Evolutionary conservation across 2,888 invertebrate species (phyloP).

Genomic region (Drosophila macrospina): DNA sequence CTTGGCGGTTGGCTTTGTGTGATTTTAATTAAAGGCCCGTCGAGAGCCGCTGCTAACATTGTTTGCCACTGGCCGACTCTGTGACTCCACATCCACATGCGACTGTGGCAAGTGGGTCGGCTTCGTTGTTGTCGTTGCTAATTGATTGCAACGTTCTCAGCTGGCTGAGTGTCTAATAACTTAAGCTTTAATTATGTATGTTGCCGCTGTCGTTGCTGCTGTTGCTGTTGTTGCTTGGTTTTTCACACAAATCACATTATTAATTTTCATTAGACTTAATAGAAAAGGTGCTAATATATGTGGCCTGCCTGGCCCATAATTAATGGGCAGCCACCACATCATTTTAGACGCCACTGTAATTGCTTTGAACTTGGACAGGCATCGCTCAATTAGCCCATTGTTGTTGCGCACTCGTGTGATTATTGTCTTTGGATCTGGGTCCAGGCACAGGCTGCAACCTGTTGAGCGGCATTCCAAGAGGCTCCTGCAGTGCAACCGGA

Average conservation of each 20-base stretch:
- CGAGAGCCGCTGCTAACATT: conserved; percentile 43
- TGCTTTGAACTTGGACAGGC: conserved; percentile 67
- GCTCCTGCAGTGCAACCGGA: conserved; percentile 61
- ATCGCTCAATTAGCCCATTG: conserved; percentile 41
- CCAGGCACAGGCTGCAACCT: conserved; percentile 60
- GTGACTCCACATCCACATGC: conserved; percentile 23
- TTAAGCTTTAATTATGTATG: conserved; percentile 71
- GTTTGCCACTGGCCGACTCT: conserved; percentile 14
- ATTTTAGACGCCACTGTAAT: conserved; percentile 67
- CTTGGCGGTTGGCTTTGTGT: conserved; percentile 68
- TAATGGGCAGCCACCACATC: conserved; percentile 54
- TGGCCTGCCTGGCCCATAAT: conserved; percentile 48
- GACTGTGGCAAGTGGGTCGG: conserved; percentile 33
- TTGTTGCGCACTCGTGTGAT: neutral
- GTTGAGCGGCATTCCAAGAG: conserved; percentile 64
- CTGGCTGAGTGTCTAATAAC: conserved; percentile 69
- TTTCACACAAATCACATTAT: conserved; percentile 61
- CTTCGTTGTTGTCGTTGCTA: conserved; percentile 41
- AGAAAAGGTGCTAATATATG: conserved; percentile 73
- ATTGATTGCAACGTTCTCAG: conserved; percentile 76
- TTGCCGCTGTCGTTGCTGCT: conserved; percentile 13
- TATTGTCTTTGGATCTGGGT: conserved; percentile 5
- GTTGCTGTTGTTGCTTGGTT: conserved; percentile 15
- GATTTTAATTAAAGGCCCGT: conserved; percentile 73
- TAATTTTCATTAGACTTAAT: conserved; percentile 62